phyloP scores from a whole-genome alignment of 2,888 invertebrate genomes.

The Drosophila falleni region DNA sequence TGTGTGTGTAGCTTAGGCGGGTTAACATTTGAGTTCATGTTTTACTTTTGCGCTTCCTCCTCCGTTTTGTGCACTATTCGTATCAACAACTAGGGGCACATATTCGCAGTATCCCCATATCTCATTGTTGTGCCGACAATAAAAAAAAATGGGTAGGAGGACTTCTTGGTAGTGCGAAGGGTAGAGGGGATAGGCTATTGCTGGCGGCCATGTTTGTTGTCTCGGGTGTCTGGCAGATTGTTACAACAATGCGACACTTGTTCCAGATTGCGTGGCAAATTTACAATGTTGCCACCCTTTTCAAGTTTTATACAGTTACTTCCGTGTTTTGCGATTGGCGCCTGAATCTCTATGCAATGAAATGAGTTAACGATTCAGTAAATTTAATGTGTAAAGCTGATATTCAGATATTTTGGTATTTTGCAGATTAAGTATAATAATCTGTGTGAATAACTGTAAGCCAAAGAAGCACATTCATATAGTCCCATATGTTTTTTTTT shows the following conservation, averaged over 20 bases:
- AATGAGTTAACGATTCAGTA: conserved; percentile 17
- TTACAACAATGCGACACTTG: conserved; percentile 80
- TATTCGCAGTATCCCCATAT: conserved; percentile 15
- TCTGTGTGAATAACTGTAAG: too few relatives aligned
- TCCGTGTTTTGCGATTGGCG: conserved; percentile 19
- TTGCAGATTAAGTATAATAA: too few relatives aligned
- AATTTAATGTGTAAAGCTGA: conserved; percentile 7
- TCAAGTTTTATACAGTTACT: conserved; percentile 18
- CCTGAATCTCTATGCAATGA: conserved; percentile 32
- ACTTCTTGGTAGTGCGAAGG: neutral
- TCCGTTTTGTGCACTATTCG: conserved; percentile 24
- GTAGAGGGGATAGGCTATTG: conserved; percentile 19
- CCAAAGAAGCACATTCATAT: too few relatives aligned
- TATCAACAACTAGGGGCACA: conserved; percentile 35
- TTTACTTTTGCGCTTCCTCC: conserved; percentile 44
- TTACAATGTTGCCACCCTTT: conserved; percentile 68
- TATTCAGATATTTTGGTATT: neutral
- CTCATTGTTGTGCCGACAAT: conserved; percentile 50
- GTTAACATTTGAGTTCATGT: conserved; percentile 61
- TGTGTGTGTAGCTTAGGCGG: conserved; percentile 28
- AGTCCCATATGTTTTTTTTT: too few relatives aligned
- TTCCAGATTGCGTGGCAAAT: conserved; percentile 81
- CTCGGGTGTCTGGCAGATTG: conserved; percentile 54
- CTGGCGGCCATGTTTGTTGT: conserved; percentile 59
- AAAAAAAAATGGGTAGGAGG: conserved; percentile 15